Conservation (phyloP, 1,140 invertebrate genomes). For the Camponotus vicinus region DNA sequence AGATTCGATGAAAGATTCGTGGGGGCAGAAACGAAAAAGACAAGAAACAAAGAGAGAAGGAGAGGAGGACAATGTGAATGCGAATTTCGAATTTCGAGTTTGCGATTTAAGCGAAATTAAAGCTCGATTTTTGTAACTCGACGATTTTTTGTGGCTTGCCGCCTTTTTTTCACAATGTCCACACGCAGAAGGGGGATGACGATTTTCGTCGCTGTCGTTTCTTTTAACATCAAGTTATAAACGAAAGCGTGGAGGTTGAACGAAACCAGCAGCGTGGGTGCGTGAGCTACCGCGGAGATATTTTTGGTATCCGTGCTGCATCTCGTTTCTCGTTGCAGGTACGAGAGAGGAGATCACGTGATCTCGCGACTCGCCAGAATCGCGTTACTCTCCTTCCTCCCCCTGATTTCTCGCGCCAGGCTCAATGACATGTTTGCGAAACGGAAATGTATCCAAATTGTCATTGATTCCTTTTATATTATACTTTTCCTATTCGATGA, state of each 20-base stretch:
- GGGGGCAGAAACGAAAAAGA: neutral
- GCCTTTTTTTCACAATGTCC: neutral
- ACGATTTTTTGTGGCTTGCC: slow-evolving; percentile 43
- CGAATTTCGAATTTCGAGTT: slow-evolving; percentile 41
- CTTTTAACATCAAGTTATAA: slow-evolving; percentile 59
- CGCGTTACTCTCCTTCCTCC: neutral
- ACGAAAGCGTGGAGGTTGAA: slow-evolving; percentile 47
- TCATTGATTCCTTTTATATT: slow-evolving; percentile 16
- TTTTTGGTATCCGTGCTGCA: slow-evolving; percentile 54
- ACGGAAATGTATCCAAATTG: slow-evolving; percentile 22
- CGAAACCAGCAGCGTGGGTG: slow-evolving; percentile 49
- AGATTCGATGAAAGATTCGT: slow-evolving; percentile 14
- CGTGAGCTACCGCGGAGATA: slow-evolving; percentile 54
- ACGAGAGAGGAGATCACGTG: neutral
- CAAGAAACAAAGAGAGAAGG: slow-evolving; percentile 26
- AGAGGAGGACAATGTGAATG: neutral
- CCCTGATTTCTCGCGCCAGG: slow-evolving; percentile 1
- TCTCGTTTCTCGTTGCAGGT: slow-evolving; percentile 29
- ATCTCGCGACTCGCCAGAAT: neutral
- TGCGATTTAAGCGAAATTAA: slow-evolving; percentile 73
- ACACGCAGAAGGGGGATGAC: neutral
- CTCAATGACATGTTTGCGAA: slow-evolving; percentile 5
- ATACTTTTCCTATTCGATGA: neutral
- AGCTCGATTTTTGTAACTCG: neutral
- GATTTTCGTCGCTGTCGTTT: slow-evolving; percentile 47